These are phyloP conservation scores for Amazona guildingii DNA, from an alignment of 2,113 vertebrate species.

Conservation along the genomic window DNA sequence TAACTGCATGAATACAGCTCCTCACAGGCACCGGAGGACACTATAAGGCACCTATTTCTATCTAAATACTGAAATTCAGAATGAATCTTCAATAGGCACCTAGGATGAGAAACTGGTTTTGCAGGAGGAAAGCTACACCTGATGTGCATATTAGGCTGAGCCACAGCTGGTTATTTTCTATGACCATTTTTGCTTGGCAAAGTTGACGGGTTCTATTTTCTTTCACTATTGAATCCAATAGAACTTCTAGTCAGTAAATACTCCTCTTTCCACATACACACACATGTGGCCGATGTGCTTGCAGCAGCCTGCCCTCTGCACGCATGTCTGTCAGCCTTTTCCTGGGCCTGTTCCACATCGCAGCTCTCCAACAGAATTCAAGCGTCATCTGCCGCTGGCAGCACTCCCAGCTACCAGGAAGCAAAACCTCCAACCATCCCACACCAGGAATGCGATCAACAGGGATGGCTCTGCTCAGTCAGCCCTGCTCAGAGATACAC, in stretches of 20 bases:
- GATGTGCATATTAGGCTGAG: neutral
- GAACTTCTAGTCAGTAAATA: neutral
- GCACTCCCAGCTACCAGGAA: neutral
- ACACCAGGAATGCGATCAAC: neutral
- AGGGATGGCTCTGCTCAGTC: neutral
- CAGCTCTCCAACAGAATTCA: neutral
- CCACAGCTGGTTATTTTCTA: neutral
- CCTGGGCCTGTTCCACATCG: neutral
- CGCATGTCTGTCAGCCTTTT: neutral
- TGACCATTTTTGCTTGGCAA: neutral
- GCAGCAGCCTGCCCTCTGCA: neutral
- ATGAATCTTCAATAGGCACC: neutral
- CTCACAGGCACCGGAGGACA: neutral
- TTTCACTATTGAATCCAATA: neutral
- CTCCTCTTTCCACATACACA: neutral
- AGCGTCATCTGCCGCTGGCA: neutral
- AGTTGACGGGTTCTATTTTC: neutral
- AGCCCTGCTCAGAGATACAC: neutral
- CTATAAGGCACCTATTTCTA: neutral
- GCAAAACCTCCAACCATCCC: neutral
- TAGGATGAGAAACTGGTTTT: neutral
- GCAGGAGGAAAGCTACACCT: neutral
- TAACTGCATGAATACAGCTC: neutral
- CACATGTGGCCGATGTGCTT: neutral
- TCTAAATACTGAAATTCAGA: neutral